Conservation (phyloP, 2,888 invertebrate genomes). For the Tholera decimalis region DNA sequence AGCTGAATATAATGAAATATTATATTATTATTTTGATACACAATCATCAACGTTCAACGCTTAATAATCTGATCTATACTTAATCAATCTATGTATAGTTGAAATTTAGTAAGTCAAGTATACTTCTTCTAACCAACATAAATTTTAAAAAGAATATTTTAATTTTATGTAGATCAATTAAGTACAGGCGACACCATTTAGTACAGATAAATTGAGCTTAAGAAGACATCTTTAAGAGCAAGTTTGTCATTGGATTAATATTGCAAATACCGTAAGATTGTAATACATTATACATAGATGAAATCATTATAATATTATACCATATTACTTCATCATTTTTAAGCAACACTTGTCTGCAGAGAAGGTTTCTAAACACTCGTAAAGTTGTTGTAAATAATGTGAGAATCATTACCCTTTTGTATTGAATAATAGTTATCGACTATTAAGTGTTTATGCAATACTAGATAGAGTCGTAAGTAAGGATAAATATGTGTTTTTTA, state of each 20-base stretch:
- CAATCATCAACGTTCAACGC: slow-evolving; percentile 25
- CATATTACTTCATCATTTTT: not conserved
- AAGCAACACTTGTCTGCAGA: not conserved
- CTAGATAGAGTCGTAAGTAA: slow-evolving; percentile 31
- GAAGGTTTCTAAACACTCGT: not conserved
- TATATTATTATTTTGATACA: slow-evolving; percentile 12
- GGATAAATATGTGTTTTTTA: slow-evolving; percentile 36
- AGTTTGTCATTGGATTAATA: not conserved
- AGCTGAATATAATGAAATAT: too few relatives aligned
- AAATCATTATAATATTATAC: too few relatives aligned
- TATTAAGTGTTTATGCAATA: slow-evolving; percentile 37
- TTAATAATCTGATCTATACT: not conserved
- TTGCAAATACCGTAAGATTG: not conserved
- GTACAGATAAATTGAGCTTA: not conserved
- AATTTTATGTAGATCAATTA: not conserved
- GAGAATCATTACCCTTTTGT: slow-evolving; percentile 18
- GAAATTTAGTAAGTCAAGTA: not conserved
- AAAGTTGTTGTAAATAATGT: slow-evolving; percentile 13
- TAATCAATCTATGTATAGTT: slow-evolving; percentile 4
- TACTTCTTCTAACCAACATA: not conserved
- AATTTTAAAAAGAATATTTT: not conserved
- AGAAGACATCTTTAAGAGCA: not conserved
- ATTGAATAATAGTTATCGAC: slow-evolving; percentile 8
- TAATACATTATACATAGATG: too few relatives aligned
- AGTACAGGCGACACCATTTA: not conserved